Conservation (phyloP, 2,888 invertebrate genomes). For the Deilephila elpenor region DNA sequence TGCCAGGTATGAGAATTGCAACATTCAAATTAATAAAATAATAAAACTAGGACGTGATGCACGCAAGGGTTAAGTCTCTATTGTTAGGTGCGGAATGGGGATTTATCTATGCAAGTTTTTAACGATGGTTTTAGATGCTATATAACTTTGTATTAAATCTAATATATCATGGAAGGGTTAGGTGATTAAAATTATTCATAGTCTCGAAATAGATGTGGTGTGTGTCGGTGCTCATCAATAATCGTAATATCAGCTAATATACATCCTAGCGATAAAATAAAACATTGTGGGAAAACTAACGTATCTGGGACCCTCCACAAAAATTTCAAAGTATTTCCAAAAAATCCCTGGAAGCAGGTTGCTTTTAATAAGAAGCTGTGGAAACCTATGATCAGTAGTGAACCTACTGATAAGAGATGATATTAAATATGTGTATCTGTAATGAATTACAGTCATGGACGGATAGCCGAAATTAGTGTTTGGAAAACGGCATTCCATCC, state of each 20-base stretch:
- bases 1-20: slow-evolving; percentile 82
- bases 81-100: slow-evolving; percentile 30
- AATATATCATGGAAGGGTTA: neutral
- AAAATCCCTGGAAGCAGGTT: no score
- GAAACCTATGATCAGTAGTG: no score
- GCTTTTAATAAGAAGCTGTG: no score
- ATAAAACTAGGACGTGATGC: slow-evolving; percentile 71
- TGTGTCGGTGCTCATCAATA: no score
- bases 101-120: slow-evolving; percentile 32
- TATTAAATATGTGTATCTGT: no score
- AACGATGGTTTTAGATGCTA: slow-evolving; percentile 25
- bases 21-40: slow-evolving; percentile 83
- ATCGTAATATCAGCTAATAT: neutral
- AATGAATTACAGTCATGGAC: no score
- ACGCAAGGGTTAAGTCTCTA: slow-evolving; percentile 69
- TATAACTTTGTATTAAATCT: neutral
- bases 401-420: no score
- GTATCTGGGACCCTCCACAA: no score
- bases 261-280: neutral
- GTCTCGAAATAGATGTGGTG: neutral
- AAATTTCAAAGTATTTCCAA: no score
- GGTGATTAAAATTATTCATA: neutral
- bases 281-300: no score
- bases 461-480: no score
- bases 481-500: no score